Conservation (phyloP, 37 sponge, comb jelly and placozoan genomes). For the Ephydatia muelleri region DNA sequence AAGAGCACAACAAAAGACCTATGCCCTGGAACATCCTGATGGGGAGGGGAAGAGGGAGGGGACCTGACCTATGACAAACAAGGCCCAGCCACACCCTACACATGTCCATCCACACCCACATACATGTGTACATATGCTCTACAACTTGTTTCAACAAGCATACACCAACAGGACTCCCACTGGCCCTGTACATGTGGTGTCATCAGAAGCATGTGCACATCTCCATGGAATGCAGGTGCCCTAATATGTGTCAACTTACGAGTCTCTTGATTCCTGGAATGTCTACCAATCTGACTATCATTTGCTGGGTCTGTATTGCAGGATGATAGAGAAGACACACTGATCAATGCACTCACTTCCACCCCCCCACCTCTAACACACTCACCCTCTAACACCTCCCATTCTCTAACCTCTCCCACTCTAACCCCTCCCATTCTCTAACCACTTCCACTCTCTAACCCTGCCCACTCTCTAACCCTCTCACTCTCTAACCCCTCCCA, state of each 20-base stretch:
- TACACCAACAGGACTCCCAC: too few relatives aligned
- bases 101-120: too few relatives aligned
- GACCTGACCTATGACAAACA: neutral
- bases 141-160: neutral
- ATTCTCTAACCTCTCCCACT: neutral
- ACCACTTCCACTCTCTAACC: neutral
- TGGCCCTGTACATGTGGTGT: too few relatives aligned
- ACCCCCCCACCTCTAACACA: too few relatives aligned
- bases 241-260: constrained; percentile 63
- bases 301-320: constrained; percentile 44
- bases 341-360: neutral
- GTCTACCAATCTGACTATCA: constrained; percentile 58
- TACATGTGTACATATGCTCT: neutral
- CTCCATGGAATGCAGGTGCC: too few relatives aligned
- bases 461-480: neutral
- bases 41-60: neutral
- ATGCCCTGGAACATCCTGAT: constrained; percentile 64
- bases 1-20: constrained; percentile 68
- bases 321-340: neutral
- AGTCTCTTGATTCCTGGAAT: constrained; percentile 73
- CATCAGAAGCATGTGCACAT: too few relatives aligned
- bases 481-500: neutral
- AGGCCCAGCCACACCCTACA: too few relatives aligned
- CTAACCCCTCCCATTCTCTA: neutral
- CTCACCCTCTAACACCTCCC: neutral